Base-by-base conservation (phyloP, 2,113 vertebrate species). In the Columba janthina region DNA sequence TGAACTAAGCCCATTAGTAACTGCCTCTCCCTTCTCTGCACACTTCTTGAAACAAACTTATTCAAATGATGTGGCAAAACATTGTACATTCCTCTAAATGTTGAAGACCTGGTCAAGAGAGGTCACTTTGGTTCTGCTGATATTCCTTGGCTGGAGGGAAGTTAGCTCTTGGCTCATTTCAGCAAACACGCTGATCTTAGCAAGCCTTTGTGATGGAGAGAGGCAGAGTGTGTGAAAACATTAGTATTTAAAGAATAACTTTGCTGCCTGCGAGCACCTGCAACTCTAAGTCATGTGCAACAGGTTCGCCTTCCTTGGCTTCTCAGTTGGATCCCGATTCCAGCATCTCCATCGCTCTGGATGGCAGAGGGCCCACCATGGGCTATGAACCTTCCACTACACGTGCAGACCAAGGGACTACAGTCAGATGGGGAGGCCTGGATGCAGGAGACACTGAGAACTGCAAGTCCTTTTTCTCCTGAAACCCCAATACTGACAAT, bases 271-370 rank as follows among this genome's bases (percentile, higher is more conserved):
- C 0, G 0, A 86, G 40, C 57, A 69, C 31, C 54, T 61, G 50
- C 0, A 0, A 28, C 32, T 51, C 1, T 6, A 70, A 42, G 2
- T 13, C 28, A 18, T 0, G 1, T 42, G 26, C 26, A 84, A 53
- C 34, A 64, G 29, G 17, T 14, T 88, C 14, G 18, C 7, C 17
- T 67, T 74, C 29, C 29, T 8, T 22, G 32, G 29, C 32, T 83
- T 88, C 71, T 67, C 51, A 32, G 25, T 8, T 51, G 42, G 16
- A 62, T 61, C 40, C 71, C 42, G 51, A 32, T 15, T 54, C 22
- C 85, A 82, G 26, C n/a, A 69, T 1, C 19, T 53, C 48, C 53
- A 38, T 34, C 17, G 32, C 15, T 65, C 25, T 46, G 42, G 7
- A 9, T 46, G 58, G 24, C 0, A 2, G 38, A 70, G 40, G 14